Base-by-base conservation (phyloP, 1,140 invertebrate species). In the Nautilus pompilius region DNA sequence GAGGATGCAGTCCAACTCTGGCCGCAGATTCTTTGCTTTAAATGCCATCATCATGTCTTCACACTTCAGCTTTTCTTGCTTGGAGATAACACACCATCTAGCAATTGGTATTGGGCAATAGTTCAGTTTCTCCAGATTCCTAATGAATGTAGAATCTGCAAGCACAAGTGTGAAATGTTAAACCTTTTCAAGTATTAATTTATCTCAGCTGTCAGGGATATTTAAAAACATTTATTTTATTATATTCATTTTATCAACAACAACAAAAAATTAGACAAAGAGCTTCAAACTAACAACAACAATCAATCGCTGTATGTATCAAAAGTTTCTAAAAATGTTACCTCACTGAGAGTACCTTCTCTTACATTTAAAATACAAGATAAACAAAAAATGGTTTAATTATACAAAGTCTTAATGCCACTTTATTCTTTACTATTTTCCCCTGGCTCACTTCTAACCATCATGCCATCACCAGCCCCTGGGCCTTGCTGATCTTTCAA, bases 31-130 rank as follows among this genome's bases (percentile, higher is more conserved):
- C 92, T 93, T 20, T 90, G 93, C 83, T 90, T 91, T 60, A 94
- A 84, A 81, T 66, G 84, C 79, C 83, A 95, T 93, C 85, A 88
- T 92, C 95, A 99, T 98, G 81, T 91, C 91, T 33, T 91, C 82
- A 80, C 96, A 99, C 84, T 99, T 99, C 29, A 90, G 88, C 81
- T 92, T 87, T 83, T 98, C 96, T 0, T 88, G 86, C 53, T 93
- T 88, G 0, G 95, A 97, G 1, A 93, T 95, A 6, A 98, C 91
- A 80, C 96, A 98, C 5, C 78, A 80, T 45, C 78, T 67, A 6
- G 74, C 73, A 1, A 68, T 65, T 6, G 65, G 45, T 4, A 82
- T 54, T 5, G 81, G 80, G 63, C 82, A 83, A 20, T 55, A 51
- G 51, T 78, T 78, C 55, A 82, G 66, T 8, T 69, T 65, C 34